phyloP scores from a whole-genome alignment of 2,113 vertebrate species.

The Brachyistius frenatus region DNA sequence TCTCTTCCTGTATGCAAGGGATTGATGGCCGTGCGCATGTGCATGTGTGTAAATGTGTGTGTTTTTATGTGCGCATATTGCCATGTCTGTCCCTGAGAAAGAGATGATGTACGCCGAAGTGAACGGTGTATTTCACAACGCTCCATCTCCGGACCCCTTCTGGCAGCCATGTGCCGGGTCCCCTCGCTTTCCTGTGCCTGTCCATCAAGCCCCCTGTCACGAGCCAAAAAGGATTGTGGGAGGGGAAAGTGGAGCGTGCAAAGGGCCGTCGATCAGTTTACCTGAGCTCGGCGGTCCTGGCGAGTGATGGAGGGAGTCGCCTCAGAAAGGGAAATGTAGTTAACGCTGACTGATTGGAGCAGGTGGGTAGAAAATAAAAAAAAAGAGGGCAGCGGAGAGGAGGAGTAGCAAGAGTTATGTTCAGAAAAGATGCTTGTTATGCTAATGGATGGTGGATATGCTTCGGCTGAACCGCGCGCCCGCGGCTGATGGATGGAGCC shows the following conservation, averaged over 20 bases:
- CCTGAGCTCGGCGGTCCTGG: constrained; percentile 62
- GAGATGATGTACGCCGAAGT: constrained; percentile 78
- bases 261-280: constrained; percentile 74
- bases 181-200: constrained; percentile 56
- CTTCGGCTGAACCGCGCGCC: constrained; percentile 25
- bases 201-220: constrained; percentile 72
- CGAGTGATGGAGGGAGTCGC: constrained; percentile 69
- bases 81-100: constrained; percentile 65
- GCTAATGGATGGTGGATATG: constrained; percentile 66
- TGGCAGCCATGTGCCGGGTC: constrained; percentile 63
- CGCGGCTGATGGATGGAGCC: constrained; percentile 61
- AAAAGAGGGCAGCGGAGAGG: constrained; percentile 35
- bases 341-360: constrained; percentile 76
- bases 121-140: constrained; percentile 72
- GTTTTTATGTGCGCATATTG: constrained; percentile 54
- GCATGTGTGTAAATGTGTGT: constrained; percentile 59
- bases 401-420: constrained; percentile 66
- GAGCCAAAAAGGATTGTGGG: constrained; percentile 62
- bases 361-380: constrained; percentile 42
- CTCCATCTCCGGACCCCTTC: constrained; percentile 71
- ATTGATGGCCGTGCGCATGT: constrained; percentile 74
- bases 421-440: constrained; percentile 72
- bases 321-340: constrained; percentile 76
- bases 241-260: constrained; percentile 48
- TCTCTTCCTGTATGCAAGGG: constrained; percentile 75